Evolutionary conservation across 2,797 vertebrate species (phyloP).

Genomic region (Lerista edwardsae): DNA sequence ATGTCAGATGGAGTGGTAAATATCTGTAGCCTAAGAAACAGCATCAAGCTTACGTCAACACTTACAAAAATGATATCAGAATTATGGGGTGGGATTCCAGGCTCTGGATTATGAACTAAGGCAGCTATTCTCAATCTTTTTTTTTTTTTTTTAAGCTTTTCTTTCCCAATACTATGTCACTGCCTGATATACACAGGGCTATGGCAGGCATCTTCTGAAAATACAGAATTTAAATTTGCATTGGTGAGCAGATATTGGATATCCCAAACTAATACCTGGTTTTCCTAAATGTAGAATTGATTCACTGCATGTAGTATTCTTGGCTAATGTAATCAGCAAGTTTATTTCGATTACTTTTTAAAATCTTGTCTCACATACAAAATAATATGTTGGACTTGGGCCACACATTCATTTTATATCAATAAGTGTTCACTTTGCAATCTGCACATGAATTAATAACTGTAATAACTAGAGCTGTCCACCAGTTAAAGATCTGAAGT

Average conservation of each 20-base stretch:
- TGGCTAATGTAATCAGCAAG: neutral
- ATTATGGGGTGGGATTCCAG: neutral
- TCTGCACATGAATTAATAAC: rapidly evolving
- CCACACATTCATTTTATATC: constrained; percentile 35
- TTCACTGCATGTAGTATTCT: neutral
- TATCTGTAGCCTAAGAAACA: neutral
- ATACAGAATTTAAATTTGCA: neutral
- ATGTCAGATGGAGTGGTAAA: neutral
- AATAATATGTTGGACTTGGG: constrained; percentile 28
- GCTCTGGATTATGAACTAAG: neutral
- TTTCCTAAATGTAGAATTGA: neutral
- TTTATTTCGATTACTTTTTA: constrained; percentile 42
- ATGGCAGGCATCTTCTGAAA: no score
- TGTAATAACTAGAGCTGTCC: constrained; percentile 4
- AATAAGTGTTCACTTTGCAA: neutral
- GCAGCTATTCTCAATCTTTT: no score
- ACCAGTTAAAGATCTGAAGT: constrained; percentile 15
- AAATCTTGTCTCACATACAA: constrained; percentile 1
- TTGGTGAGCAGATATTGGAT: neutral
- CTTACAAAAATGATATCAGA: no score
- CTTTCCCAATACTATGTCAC: neutral
- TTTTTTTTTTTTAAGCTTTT: neutral
- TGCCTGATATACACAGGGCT: no score
- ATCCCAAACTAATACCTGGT: neutral
- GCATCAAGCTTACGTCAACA: neutral